Conservation (phyloP, 2,113 vertebrate genomes). For the Pygoscelis antarcticus region DNA sequence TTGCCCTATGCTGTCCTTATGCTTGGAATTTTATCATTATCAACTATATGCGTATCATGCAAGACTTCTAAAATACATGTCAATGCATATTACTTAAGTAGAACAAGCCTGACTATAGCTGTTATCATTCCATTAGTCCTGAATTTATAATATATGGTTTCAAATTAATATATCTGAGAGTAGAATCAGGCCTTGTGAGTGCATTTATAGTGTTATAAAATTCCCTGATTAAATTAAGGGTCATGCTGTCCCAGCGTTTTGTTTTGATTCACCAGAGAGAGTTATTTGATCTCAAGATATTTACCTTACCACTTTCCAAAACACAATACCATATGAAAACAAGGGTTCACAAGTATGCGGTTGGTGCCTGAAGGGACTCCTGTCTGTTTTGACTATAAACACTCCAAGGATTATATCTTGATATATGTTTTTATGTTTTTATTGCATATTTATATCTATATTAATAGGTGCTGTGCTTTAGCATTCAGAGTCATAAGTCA, state of each 20-base stretch:
- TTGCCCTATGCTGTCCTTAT: background rate
- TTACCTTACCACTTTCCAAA: conserved; percentile 13
- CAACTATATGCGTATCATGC: background rate
- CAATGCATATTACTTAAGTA: background rate
- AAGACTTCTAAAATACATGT: background rate
- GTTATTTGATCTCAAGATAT: background rate
- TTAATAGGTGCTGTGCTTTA: background rate
- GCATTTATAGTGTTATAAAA: background rate
- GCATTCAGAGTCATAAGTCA: background rate
- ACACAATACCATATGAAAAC: background rate
- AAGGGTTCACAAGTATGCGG: background rate
- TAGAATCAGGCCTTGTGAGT: background rate
- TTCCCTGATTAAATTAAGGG: background rate
- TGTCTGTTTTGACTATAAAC: background rate
- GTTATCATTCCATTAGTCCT: background rate
- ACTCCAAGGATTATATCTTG: background rate
- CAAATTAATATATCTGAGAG: background rate
- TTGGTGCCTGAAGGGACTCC: background rate
- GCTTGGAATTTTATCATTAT: background rate
- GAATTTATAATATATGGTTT: background rate
- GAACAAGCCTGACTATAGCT: background rate
- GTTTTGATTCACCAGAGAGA: background rate
- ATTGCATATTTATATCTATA: background rate
- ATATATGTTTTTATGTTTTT: background rate
- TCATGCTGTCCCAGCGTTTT: background rate